Conservation (phyloP, 2,797 vertebrate genomes). For the Phaenicophaeus curvirostris region DNA sequence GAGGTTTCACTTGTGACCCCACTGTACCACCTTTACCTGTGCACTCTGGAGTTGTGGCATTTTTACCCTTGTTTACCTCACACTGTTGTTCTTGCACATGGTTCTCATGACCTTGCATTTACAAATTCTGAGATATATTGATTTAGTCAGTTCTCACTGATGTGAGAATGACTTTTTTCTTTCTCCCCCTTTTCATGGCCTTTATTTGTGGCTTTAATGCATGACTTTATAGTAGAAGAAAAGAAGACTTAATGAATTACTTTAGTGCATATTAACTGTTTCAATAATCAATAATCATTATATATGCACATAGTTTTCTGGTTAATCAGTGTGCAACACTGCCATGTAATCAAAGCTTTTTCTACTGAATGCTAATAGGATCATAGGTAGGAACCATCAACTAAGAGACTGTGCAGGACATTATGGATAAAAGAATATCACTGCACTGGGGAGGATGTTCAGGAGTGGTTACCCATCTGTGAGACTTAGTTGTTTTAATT, state of each 20-base stretch:
- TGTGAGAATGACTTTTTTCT: neutral
- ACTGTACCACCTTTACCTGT: neutral
- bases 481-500: neutral
- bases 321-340: neutral
- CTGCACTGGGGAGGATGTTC: neutral
- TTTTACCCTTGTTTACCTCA: neutral
- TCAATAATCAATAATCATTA: neutral
- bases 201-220: neutral
- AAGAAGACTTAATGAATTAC: accelerated
- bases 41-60: neutral
- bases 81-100: accelerated
- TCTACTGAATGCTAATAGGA: neutral
- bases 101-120: neutral
- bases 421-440: neutral
- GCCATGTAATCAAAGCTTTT: neutral
- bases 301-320: neutral
- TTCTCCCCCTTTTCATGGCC: neutral
- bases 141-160: neutral
- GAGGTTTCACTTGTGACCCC: neutral
- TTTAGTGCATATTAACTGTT: neutral
- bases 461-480: neutral
- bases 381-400: neutral
- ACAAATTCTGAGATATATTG: neutral
- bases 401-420: neutral
- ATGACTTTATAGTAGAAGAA: neutral